These are phyloP conservation scores for Aphelocoma californica DNA, from an alignment of 2,797 vertebrate genomes.

Conservation along the genomic window DNA sequence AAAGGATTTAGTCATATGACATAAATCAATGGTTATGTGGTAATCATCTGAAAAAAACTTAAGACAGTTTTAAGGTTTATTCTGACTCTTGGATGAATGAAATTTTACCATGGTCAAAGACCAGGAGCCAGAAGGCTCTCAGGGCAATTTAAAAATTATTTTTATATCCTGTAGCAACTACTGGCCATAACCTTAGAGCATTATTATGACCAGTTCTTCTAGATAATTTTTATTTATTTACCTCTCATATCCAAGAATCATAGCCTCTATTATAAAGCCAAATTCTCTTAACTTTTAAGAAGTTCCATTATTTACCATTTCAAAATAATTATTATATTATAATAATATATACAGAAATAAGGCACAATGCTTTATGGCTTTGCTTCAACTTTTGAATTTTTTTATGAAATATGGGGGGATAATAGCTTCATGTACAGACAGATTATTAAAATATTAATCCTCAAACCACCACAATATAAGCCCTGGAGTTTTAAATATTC, in stretches of 20 bases:
- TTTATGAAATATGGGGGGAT: not conserved
- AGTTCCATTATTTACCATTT: constrained; percentile 21
- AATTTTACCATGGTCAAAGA: not conserved
- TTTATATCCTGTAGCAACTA: constrained; percentile 31
- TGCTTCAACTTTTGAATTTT: not conserved
- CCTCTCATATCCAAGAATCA: not conserved
- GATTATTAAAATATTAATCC: not conserved
- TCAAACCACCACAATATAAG: constrained; percentile 20
- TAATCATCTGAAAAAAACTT: constrained; percentile 14
- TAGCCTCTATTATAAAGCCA: not conserved
- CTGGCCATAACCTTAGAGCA: not conserved
- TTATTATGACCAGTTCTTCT: not conserved
- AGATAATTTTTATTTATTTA: constrained; percentile 32
- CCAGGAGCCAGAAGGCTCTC: not conserved
- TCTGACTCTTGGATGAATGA: not conserved
- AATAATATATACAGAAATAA: not conserved
- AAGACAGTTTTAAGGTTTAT: constrained; percentile 6
- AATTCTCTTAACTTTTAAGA: constrained; percentile 23
- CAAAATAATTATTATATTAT: not conserved
- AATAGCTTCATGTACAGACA: not conserved
- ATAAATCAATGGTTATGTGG: not conserved
- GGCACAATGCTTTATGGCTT: not conserved
- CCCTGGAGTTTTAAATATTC: not conserved
- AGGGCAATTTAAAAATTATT: not conserved
- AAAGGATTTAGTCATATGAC: not conserved